Evolutionary conservation across 2,888 invertebrate species (phyloP).

Genomic region (Chymomyza procnemis): DNA sequence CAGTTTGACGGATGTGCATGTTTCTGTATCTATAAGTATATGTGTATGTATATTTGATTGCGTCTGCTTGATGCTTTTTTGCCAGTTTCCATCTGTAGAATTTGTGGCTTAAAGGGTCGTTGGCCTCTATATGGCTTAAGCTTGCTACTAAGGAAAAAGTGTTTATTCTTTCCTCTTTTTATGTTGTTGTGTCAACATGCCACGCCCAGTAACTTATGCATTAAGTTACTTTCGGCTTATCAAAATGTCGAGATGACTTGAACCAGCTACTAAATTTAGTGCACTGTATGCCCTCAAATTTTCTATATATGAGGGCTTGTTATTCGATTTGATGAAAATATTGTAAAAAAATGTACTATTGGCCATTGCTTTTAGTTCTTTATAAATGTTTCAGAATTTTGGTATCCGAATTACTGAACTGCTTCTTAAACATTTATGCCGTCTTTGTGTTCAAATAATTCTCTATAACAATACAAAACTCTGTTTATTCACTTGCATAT

Average conservation of each 20-base stretch:
- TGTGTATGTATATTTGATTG: constrained; percentile 1
- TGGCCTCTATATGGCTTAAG: constrained; percentile 44
- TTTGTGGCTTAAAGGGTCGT: constrained; percentile 46
- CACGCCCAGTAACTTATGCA: neutral
- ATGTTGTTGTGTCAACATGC: neutral
- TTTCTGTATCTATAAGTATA: constrained; percentile 9
- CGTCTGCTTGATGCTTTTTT: constrained; percentile 20
- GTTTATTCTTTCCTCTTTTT: neutral
- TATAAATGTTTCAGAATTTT: too few species aligned
- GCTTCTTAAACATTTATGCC: too few species aligned
- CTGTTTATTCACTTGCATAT: too few species aligned
- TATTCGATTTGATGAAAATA: too few species aligned
- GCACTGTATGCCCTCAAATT: neutral
- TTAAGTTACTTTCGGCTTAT: constrained; percentile 31
- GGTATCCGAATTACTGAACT: too few species aligned
- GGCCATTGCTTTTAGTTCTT: too few species aligned
- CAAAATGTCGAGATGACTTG: constrained; percentile 31
- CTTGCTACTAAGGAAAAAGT: constrained; percentile 40
- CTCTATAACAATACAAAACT: too few species aligned
- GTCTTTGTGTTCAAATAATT: too few species aligned
- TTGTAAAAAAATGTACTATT: too few species aligned
- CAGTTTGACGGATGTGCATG: constrained; percentile 20
- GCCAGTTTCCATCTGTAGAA: constrained; percentile 23
- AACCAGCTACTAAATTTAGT: neutral
- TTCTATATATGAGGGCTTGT: too few species aligned